phyloP scores from a whole-genome alignment of 2,888 invertebrate species.

The Psylliodes chrysocephalus region DNA sequence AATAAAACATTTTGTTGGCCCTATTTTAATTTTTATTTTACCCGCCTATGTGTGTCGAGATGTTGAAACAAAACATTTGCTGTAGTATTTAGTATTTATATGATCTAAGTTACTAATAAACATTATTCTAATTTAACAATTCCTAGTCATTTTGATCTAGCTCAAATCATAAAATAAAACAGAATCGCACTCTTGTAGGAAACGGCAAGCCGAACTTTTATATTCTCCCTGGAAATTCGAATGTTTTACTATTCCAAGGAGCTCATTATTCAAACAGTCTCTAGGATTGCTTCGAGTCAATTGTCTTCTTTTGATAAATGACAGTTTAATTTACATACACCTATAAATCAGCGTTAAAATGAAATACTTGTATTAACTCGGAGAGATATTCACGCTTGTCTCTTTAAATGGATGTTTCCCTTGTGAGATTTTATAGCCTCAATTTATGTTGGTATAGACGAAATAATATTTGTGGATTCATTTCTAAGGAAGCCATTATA shows the following conservation, averaged over 20 bases:
- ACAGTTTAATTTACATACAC: slow-evolving; percentile 31
- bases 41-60: too few relatives aligned
- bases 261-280: slow-evolving; percentile 30
- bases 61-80: too few relatives aligned
- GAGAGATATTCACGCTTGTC: slow-evolving; percentile 13
- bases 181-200: too few relatives aligned
- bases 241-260: slow-evolving; percentile 14
- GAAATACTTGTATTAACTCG: slow-evolving; percentile 9
- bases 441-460: neutral
- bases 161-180: too few relatives aligned
- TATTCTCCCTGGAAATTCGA: neutral
- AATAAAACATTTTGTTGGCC: too few relatives aligned
- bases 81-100: too few relatives aligned
- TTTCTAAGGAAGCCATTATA: neutral
- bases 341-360: slow-evolving; percentile 29
- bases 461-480: neutral
- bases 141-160: too few relatives aligned
- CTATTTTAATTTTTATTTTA: too few relatives aligned
- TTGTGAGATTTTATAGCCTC: slow-evolving; percentile 4
- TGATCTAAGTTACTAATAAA: too few relatives aligned
- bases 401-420: slow-evolving; percentile 5
- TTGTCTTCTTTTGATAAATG: slow-evolving; percentile 36
- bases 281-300: slow-evolving; percentile 18
- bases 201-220: too few relatives aligned
- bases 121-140: too few relatives aligned